These are phyloP conservation scores for Chelmon rostratus DNA, from an alignment of 2,797 vertebrate species.

Conservation along the genomic window DNA sequence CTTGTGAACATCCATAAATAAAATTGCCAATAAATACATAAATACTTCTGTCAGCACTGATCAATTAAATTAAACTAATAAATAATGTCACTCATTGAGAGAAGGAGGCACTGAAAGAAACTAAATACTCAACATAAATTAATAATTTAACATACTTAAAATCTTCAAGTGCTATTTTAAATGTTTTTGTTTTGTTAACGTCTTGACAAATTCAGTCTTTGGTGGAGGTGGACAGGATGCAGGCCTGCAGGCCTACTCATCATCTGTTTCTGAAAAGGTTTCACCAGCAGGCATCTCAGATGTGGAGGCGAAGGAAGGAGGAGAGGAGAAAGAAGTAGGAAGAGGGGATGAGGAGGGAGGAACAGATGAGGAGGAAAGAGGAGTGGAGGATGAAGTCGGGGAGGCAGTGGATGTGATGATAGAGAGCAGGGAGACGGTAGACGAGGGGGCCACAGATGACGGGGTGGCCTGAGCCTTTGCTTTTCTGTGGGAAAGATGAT, in stretches of 20 bases:
- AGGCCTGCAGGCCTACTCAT: neutral
- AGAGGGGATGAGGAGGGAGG: neutral
- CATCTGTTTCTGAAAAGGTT: neutral
- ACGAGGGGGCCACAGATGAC: neutral
- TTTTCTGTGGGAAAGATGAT: conserved; percentile 5
- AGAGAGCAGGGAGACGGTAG: conserved; percentile 53
- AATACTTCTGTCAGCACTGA: neutral
- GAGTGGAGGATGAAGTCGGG: neutral
- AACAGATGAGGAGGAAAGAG: neutral
- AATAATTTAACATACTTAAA: neutral
- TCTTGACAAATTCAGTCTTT: neutral
- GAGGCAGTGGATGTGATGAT: conserved; percentile 51
- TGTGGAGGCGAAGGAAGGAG: neutral
- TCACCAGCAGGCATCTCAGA: neutral
- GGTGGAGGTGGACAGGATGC: neutral
- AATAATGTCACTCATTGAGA: conserved; percentile 18
- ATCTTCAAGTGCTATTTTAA: conserved; percentile 7
- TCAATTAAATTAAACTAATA: conserved; percentile 42
- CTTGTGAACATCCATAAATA: conserved; percentile 32
- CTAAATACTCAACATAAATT: conserved; percentile 8
- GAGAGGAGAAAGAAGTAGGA: too few relatives aligned
- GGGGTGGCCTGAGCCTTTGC: neutral
- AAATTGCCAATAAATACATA: conserved; percentile 36
- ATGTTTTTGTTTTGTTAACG: too few relatives aligned
- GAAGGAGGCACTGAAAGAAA: conserved; percentile 13